Percentiles rank a stretch among this genome's conserved stretches.
Evolutionary conservation across 2,797 vertebrate species (phyloP).

Genomic region (Ceryle rudis): DNA sequence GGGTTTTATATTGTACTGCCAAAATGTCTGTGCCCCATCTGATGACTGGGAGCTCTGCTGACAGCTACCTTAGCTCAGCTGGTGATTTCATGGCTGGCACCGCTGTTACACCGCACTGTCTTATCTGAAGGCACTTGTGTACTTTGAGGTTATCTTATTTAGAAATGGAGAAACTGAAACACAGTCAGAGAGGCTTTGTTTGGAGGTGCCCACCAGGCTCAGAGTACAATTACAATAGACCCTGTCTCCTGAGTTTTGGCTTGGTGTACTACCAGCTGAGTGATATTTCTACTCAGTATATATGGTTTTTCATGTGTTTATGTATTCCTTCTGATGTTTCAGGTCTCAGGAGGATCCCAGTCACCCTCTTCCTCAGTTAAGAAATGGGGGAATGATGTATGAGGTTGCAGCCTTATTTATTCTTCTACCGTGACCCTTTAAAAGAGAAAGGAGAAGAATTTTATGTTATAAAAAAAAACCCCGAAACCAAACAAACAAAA

Average conservation of each 20-base stretch:
- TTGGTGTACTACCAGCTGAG: not conserved
- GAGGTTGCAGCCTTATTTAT: not conserved
- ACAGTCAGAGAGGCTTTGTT: not conserved
- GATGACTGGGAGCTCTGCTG: not conserved
- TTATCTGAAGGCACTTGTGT: not conserved
- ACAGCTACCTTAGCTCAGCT: not conserved
- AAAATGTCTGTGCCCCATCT: rapidly evolving
- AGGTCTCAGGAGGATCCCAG: not conserved
- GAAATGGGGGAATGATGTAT: not conserved
- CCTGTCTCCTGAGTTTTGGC: not conserved
- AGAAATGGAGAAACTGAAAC: not conserved
- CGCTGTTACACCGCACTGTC: not conserved
- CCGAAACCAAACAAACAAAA: not conserved
- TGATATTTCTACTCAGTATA: not conserved
- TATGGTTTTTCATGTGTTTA: not conserved
- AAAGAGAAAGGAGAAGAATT: not conserved
- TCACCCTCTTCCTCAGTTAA: not conserved
- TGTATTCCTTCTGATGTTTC: not conserved
- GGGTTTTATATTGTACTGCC: not conserved
- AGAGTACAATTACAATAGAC: not conserved
- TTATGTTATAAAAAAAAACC: not conserved
- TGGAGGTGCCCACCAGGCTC: not conserved
- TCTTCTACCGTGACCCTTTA: not conserved
- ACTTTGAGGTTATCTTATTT: not conserved
- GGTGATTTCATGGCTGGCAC: not conserved